Base-by-base conservation (phyloP, 1,140 invertebrate genomes). In the Leptonema lineaticorne region DNA sequence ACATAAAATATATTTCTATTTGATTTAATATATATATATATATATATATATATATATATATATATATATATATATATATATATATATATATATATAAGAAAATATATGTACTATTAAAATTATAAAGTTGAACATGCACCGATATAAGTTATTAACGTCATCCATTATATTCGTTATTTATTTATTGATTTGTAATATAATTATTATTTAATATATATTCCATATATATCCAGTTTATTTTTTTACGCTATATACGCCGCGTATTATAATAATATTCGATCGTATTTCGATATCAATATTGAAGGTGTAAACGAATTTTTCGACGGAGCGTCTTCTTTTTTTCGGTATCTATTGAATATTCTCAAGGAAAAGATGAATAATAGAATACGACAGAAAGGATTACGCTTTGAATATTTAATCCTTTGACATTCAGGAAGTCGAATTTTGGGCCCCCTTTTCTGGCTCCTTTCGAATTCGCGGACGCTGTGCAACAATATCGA, bases 341-440 rank as follows among this genome's bases (percentile, higher is more conserved):
- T 53, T 53, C 50, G 50, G 11, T 4, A 20, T 16, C 37, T 41
- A 53, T 53, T 53, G 50, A 53, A 53, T 26, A 26, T 53, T 53
- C 24, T 20, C 50, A 53, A 20, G 50, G 22, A n/a, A 20, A 11
- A 53, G 27, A 53, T 53, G 50, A 53, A 53, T 53, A 53, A 53
- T 53, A 53, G 50, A 53, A 53, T 53, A 53, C 50, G 50, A 53
- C 50, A 53, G 50, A 53, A 53, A 53, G 50, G 50, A 53, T 53
- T 53, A 53, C 50, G 50, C 50, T 53, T 26, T 53, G 50, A 53
- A 53, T 53, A 53, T 53, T 53, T 53, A 53, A 53, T 53, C 50
- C 20, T 53, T 53, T 24, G 50, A 53, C 37, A 41, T 41, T 41
- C 37, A 16, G 11, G 37, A 53, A 26, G 22, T 24, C 50, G 50